Conservation (phyloP, 2,797 vertebrate species). For the Microctenopoma steveboyesi region DNA sequence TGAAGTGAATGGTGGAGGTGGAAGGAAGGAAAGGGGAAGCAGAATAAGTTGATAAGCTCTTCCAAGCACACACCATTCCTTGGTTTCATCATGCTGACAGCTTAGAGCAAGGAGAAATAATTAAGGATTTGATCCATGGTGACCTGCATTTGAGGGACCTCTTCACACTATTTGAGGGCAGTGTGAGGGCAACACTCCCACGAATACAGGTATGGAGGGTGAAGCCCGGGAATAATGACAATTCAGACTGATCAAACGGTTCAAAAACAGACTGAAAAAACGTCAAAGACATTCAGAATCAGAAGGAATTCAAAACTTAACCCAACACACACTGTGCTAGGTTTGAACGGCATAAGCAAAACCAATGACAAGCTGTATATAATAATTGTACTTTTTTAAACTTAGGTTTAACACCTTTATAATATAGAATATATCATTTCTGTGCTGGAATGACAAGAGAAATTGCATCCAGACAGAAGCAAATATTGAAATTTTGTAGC, state of each 20-base stretch:
- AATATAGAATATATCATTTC: no score
- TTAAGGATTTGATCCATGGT: conserved; percentile 63
- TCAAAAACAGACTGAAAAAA: conserved; percentile 24
- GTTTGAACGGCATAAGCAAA: no score
- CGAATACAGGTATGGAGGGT: conserved; percentile 40
- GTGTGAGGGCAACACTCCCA: conserved; percentile 33
- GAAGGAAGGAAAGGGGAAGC: background rate
- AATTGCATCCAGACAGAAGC: background rate
- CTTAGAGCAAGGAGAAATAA: conserved; percentile 62
- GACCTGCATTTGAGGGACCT: conserved; percentile 58
- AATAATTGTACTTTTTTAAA: no score
- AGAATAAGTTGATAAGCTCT: conserved; percentile 32
- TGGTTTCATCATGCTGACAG: conserved; percentile 51
- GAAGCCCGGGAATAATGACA: conserved; percentile 21
- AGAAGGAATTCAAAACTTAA: background rate
- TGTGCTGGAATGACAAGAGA: no score
- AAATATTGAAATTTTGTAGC: background rate
- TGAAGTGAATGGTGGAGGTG: background rate
- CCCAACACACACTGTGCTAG: no score
- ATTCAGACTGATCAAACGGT: conserved; percentile 27
- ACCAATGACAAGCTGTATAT: no score
- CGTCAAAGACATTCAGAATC: conserved; percentile 5
- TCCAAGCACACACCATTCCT: conserved; percentile 41
- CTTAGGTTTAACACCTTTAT: no score
- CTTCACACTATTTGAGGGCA: conserved; percentile 54